Percentiles rank a stretch among this genome's conserved stretches.
These are phyloP conservation scores for Anguilla anguilla DNA, from an alignment of 2,797 vertebrate genomes.

Conservation along the genomic window DNA sequence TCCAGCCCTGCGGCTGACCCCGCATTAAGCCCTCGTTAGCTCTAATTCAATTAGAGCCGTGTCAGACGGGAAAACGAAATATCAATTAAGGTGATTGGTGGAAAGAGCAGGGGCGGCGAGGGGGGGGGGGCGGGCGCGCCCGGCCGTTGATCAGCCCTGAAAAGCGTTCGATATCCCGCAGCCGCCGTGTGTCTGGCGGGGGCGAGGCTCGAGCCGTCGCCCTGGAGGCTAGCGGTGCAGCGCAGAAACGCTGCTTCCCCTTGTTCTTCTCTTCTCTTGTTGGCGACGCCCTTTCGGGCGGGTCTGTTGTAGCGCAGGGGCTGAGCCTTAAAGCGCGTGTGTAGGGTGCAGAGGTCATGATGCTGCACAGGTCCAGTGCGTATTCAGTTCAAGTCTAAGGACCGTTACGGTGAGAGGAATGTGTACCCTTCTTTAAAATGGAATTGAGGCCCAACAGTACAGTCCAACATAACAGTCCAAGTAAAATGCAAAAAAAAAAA, in stretches of 20 bases:
- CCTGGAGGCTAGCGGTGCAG: background rate
- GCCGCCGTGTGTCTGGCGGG: background rate
- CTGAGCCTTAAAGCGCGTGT: no score
- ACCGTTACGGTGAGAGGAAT: no score
- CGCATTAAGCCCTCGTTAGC: constrained; percentile 27
- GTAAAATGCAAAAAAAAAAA: no score
- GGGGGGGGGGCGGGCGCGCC: background rate
- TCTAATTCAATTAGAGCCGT: constrained; percentile 31
- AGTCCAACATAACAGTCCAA: no score
- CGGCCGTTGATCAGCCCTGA: constrained; percentile 31
- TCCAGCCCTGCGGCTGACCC: background rate
- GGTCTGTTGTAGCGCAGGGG: no score
- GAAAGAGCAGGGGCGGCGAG: background rate
- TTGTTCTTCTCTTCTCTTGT: no score
- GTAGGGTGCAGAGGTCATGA: no score
- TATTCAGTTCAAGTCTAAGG: no score
- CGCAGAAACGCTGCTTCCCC: background rate
- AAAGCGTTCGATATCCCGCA: constrained; percentile 21
- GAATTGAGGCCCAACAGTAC: no score
- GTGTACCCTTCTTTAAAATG: no score
- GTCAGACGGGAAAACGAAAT: constrained; percentile 31
- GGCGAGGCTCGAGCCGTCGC: background rate
- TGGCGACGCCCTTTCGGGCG: no score
- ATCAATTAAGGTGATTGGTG: constrained; percentile 39
- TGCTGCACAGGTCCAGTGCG: no score